Conservation (phyloP, 2,113 vertebrate species). For the Dasypus novemcinctus region DNA sequence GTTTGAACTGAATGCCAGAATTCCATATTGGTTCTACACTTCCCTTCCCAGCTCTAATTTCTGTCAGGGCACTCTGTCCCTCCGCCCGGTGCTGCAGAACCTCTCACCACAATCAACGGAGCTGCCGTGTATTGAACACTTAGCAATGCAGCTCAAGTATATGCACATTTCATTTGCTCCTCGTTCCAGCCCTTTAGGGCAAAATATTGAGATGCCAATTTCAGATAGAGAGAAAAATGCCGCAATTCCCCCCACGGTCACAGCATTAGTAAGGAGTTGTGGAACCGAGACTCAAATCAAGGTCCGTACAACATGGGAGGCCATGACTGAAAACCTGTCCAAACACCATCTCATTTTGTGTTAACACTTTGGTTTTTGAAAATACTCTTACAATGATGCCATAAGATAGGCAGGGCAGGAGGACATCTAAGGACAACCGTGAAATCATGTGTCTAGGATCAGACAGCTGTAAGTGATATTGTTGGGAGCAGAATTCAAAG, state of each 20-base stretch:
- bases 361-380: not conserved
- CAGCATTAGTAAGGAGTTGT: not conserved
- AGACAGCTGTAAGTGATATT: not conserved
- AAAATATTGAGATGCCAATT: not conserved
- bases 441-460: not conserved
- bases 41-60: not conserved
- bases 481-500: conserved; percentile 33
- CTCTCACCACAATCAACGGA: not conserved
- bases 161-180: not conserved
- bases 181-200: not conserved
- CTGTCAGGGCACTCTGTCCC: not conserved
- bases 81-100: not conserved
- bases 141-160: not conserved
- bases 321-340: not conserved
- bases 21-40: not conserved
- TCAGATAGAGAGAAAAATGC: not conserved
- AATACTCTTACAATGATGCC: not conserved
- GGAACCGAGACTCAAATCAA: not conserved
- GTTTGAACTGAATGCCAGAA: conserved; percentile 24
- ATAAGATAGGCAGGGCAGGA: not conserved
- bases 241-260: not conserved
- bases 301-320: not conserved
- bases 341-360: not conserved
- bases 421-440: not conserved
- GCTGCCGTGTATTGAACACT: not conserved